Percentiles rank a stretch among this genome's conserved stretches.
Evolutionary conservation across 2,888 invertebrate species (phyloP).

Genomic region (Hirtodrosophila confusa): DNA sequence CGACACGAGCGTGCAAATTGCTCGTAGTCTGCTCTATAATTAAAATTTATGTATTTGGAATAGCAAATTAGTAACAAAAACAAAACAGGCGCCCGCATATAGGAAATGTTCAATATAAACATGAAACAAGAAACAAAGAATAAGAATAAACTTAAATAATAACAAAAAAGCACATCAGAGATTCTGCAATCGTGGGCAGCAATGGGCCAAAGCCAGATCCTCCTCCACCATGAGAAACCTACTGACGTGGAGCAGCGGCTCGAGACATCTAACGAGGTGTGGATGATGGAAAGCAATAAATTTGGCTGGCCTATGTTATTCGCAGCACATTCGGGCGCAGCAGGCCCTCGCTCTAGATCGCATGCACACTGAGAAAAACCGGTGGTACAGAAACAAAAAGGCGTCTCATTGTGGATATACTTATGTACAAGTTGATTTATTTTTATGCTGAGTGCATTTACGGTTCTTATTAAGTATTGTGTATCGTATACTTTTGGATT

Average conservation of each 20-base stretch:
- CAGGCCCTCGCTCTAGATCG: conserved; percentile 32
- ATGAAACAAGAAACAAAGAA: conserved; percentile 29
- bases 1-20: conserved; percentile 8
- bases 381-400: too few species aligned
- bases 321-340: conserved; percentile 73
- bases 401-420: too few species aligned
- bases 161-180: conserved; percentile 20
- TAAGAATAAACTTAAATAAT: conserved; percentile 42
- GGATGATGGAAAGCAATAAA: conserved; percentile 82
- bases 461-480: too few species aligned
- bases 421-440: too few species aligned
- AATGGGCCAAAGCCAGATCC: conserved; percentile 28
- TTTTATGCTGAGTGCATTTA: too few species aligned
- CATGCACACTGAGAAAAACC: too few species aligned
- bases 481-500: too few species aligned
- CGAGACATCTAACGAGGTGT: conserved; percentile 77
- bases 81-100: conserved; percentile 49
- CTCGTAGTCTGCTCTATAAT: conserved; percentile 60
- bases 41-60: conserved; percentile 76
- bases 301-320: conserved; percentile 72
- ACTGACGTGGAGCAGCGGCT: conserved; percentile 55
- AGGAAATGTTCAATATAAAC: conserved; percentile 55
- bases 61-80: conserved; percentile 71
- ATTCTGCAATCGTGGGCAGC: conserved; percentile 27
- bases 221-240: conserved; percentile 5